These are phyloP conservation scores for Hoplostethus atlanticus DNA, from an alignment of 2,797 vertebrate genomes.

Conservation along the genomic window DNA sequence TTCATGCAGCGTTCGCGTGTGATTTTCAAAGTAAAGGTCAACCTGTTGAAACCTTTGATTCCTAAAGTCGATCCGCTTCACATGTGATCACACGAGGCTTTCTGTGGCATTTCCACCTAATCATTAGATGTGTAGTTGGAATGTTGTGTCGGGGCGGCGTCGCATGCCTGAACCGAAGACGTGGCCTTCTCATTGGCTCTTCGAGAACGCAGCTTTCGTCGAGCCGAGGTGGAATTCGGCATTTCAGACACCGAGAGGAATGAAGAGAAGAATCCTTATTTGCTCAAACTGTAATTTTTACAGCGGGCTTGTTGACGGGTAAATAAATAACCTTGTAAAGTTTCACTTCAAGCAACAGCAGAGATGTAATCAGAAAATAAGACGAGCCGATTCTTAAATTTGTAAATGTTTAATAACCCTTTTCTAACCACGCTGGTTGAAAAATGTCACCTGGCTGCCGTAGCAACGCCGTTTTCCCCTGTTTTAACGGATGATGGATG, in stretches of 20 bases:
- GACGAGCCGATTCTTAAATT: no score
- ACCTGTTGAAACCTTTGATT: not conserved
- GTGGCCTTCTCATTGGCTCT: conserved; percentile 16
- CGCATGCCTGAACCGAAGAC: not conserved
- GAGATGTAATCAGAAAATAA: no score
- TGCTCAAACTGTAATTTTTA: no score
- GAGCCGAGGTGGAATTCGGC: not conserved
- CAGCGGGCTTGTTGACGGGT: no score
- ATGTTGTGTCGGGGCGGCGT: not conserved
- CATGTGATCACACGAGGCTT: not conserved
- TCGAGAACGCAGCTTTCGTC: conserved; percentile 6
- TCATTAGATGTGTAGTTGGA: conserved; percentile 9
- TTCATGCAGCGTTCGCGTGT: not conserved
- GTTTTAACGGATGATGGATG: conserved; percentile 63
- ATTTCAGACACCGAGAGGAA: not conserved
- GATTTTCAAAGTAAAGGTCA: not conserved
- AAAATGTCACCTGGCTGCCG: conserved; percentile 40
- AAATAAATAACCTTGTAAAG: no score
- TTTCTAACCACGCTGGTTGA: conserved; percentile 30
- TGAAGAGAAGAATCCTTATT: no score
- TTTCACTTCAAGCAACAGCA: no score
- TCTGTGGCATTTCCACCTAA: conserved; percentile 1
- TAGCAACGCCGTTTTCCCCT: conserved; percentile 27
- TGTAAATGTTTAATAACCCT: not conserved
- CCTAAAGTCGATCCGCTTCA: no score